phyloP scores from a whole-genome alignment of 2,797 vertebrate genomes.

The Champsocephalus gunnari region DNA sequence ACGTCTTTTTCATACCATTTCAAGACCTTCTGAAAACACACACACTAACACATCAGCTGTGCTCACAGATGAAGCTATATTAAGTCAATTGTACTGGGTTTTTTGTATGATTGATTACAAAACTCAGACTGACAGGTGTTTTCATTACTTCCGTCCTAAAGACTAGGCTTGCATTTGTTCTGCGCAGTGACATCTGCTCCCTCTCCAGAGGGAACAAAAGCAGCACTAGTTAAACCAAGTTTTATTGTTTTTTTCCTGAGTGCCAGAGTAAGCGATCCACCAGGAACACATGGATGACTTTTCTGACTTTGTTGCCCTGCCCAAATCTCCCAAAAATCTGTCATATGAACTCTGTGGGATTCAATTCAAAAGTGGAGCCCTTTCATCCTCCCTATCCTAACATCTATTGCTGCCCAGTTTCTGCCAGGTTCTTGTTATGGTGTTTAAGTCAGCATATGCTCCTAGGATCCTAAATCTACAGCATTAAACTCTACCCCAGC shows the following conservation, averaged over 20 bases:
- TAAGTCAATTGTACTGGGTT: too few relatives aligned
- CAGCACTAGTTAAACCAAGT: not conserved
- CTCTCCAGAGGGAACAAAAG: conserved; percentile 13
- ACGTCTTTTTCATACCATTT: too few relatives aligned
- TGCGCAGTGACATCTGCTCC: conserved; percentile 9
- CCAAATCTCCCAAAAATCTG: conserved; percentile 4
- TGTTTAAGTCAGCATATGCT: conserved; percentile 19
- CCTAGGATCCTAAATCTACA: conserved; percentile 12
- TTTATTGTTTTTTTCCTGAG: conserved; percentile 16
- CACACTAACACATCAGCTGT: too few relatives aligned
- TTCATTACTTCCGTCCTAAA: not conserved
- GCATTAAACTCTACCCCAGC: not conserved
- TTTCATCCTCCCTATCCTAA: not conserved
- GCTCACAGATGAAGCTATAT: too few relatives aligned
- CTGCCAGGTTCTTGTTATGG: conserved; percentile 9
- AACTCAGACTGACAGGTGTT: too few relatives aligned
- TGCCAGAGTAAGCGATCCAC: conserved; percentile 1
- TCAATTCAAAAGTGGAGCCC: not conserved
- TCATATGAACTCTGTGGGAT: conserved; percentile 11
- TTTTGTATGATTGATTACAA: not conserved
- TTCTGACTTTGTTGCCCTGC: not conserved
- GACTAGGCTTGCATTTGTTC: conserved; percentile 3
- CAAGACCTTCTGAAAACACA: too few relatives aligned
- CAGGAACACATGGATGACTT: not conserved
- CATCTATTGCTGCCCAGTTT: conserved; percentile 38